Base-by-base conservation (phyloP, 1,140 invertebrate genomes). In the Nasonia vitripennis region DNA sequence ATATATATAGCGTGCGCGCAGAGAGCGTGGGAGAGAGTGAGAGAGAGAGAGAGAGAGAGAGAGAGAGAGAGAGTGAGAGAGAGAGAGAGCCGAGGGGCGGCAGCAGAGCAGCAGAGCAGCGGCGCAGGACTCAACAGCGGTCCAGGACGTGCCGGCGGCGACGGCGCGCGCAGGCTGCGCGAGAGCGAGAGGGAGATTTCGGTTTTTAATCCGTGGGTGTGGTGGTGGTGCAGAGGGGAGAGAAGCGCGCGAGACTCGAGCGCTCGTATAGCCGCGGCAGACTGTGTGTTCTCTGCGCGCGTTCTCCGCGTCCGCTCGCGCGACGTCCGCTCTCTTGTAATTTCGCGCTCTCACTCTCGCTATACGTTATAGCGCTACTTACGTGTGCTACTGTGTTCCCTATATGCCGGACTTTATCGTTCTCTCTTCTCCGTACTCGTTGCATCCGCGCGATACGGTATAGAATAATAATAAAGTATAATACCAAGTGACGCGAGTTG, bases 141-240 rank as follows among this genome's bases (percentile, higher is more conserved):
- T 83, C 81, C 81, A 83, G 70, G 81, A 83, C 10, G 71, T 5
- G 41, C n/a, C 68, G 68, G 12, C 67, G 79, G n/a, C 68, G n/a
- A 70, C 83, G 85, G 87, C 88, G 85, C 87, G 87, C 89, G 90
- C 87, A 86, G 84, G 86, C 74, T 83, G 48, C 62, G 71, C 34
- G n/a, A 41, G 83, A 70, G 37, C 62, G 81, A 83, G 45, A 80
- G 86, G 83, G 84, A 86, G 87, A 90, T 91, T 92, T 90, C 82
- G 90, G 89, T 91, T 93, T 93, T 91, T 91, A 92, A 93, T 91
- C 90, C 90, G 88, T 89, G 91, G 92, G 90, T 92, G 92, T 92
- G 90, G 91, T 91, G 89, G 87, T 81, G 37, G 51, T 11, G 37
- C n/a, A 12, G 79, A 85, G 80, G 81, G 86, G 78, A 83, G 83